Evolutionary conservation across 2,888 invertebrate species (phyloP).

Genomic region (Pollenia griseotomentosa): DNA sequence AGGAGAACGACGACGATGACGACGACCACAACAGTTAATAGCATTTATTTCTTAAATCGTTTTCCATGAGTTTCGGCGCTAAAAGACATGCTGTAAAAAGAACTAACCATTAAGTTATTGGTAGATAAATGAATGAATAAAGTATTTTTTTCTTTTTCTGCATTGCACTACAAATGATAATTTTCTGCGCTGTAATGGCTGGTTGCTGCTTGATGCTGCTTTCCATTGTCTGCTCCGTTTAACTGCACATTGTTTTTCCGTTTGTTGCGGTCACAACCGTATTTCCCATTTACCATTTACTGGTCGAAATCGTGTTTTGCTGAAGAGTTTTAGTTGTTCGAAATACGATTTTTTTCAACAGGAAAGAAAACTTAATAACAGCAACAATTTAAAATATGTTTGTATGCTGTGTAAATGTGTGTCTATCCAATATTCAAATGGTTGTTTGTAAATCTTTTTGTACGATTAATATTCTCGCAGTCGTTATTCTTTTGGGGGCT

Average conservation of each 20-base stretch:
- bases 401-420: not conserved
- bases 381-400: slow-evolving; percentile 33
- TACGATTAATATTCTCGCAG: not conserved
- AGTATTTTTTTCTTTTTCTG: slow-evolving; percentile 3
- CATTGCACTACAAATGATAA: slow-evolving; percentile 20
- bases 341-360: slow-evolving; percentile 32
- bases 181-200: slow-evolving; percentile 16
- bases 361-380: slow-evolving; percentile 29
- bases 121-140: slow-evolving; percentile 36
- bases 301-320: slow-evolving; percentile 56
- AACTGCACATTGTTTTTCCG: slow-evolving; percentile 45
- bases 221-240: slow-evolving; percentile 42
- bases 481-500: slow-evolving; percentile 30
- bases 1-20: not conserved
- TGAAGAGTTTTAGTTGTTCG: slow-evolving; percentile 26
- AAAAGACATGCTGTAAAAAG: slow-evolving; percentile 2
- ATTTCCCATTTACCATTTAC: slow-evolving; percentile 37
- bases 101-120: slow-evolving; percentile 33
- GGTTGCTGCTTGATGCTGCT: slow-evolving; percentile 7
- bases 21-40: slow-evolving; percentile 30
- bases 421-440: slow-evolving; percentile 9
- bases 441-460: not conserved
- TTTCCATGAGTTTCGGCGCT: slow-evolving; percentile 37
- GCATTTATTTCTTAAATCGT: slow-evolving; percentile 49
- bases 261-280: slow-evolving; percentile 48